Base-by-base conservation (phyloP, 2,888 invertebrate species). In the Halocaridina rubra region DNA sequence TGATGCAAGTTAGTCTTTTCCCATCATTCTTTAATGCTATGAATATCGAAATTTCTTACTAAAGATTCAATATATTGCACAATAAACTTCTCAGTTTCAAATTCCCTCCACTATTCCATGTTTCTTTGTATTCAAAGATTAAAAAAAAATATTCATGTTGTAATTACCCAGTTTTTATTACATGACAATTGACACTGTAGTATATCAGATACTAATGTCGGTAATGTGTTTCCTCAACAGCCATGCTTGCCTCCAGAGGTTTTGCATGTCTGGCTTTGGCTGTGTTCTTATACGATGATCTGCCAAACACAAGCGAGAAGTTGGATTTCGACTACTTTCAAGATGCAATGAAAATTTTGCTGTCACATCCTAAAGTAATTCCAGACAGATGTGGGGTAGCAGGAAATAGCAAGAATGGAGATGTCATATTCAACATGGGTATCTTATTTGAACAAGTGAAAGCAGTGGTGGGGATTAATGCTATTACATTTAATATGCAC, bases 261-360 rank as follows among this genome's bases (percentile, higher is more conserved):
- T 74, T 87, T 27, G 87, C 87, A 0, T 59, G 86, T 24, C 64
- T 88, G 16, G 79, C 88, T 32, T 67, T 88, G 10, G 84, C 81
- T 19, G 81, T 69, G 39, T 88, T 87, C 69, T 77, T 76, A 32
- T 87, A 84, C 30, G 81, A 84, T 10, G 88, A 86, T 32, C 69
- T 88, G 53, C 87, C 88, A 3, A 46, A 77, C 10, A 78, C 53
- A 2, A 30, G 53, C 10, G 22, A 57, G 7, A 29, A 57, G 8
- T 32, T 85, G 10, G 71, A 86, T 1, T 59, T 86, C 10, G 85
- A 85, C 33, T 88, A 86, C 33, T 88, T 88, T 53, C 80, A 86
- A 32, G 88, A 86, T 32, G 88, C 86, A 4, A 76, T 85, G 0
- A 79, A 88, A n/a, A 69, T 59, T 19, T 39, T 88, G 13, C 33